These are phyloP conservation scores for Bombus impatiens DNA, from an alignment of 1,140 invertebrate species.

Conservation along the genomic window DNA sequence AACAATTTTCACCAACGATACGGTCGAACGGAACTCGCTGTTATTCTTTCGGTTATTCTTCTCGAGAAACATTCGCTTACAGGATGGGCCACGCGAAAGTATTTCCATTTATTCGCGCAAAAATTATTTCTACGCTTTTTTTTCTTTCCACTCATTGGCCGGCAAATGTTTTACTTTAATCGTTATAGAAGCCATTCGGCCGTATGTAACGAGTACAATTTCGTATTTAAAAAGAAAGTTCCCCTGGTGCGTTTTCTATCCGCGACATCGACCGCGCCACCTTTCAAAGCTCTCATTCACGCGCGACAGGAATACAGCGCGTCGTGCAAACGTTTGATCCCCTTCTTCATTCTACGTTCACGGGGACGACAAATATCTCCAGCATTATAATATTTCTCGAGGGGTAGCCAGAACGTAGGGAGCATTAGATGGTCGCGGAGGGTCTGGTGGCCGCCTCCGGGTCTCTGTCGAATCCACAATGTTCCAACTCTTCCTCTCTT, in stretches of 20 bases:
- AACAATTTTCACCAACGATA: background rate
- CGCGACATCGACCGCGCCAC: constrained; percentile 28
- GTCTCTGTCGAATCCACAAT: constrained; percentile 47
- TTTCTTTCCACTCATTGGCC: background rate
- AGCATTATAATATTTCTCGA: constrained; percentile 66
- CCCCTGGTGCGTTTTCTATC: constrained; percentile 29
- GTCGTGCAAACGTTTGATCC: constrained; percentile 33
- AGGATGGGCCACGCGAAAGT: background rate
- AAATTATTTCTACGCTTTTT: background rate
- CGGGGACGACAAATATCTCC: constrained; percentile 54
- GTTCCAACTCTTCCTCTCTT: constrained; percentile 1
- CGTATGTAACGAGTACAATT: background rate
- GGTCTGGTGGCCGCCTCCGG: constrained; percentile 39
- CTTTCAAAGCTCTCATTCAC: background rate
- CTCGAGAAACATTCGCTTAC: background rate
- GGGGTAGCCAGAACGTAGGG: constrained; percentile 37
- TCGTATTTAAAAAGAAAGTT: background rate
- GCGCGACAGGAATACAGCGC: constrained; percentile 5
- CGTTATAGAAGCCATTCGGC: background rate
- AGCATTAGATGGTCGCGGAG: constrained; percentile 51
- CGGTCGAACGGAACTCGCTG: background rate
- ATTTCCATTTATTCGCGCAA: background rate
- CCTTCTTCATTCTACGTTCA: background rate
- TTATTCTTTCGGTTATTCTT: background rate
- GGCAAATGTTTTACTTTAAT: background rate